Percentiles rank a stretch among this genome's conserved stretches.
Evolutionary conservation across 2,113 vertebrate genomes (phyloP).

Genomic region (Lepisosteus osseus): DNA sequence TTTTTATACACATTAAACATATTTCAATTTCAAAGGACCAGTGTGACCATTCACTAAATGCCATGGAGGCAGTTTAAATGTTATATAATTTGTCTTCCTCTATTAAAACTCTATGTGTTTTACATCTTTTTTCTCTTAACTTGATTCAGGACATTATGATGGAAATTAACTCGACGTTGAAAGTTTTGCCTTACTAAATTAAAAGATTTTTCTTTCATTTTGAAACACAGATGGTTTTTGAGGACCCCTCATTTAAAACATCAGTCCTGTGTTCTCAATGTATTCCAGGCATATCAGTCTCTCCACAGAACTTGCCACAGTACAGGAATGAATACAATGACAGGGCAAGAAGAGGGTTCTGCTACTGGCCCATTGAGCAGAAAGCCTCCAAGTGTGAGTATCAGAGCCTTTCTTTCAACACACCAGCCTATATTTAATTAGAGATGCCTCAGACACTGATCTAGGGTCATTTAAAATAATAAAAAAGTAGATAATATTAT

Average conservation of each 20-base stretch:
- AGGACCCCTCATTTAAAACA: not conserved
- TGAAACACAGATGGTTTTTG: too few species aligned
- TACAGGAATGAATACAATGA: constrained; percentile 50
- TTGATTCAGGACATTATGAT: not conserved
- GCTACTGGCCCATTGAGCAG: constrained; percentile 52
- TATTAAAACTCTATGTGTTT: not conserved
- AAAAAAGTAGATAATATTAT: too few species aligned
- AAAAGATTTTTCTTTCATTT: not conserved
- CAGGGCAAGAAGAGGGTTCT: constrained; percentile 43
- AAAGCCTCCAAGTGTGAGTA: constrained; percentile 36
- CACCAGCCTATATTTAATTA: too few species aligned
- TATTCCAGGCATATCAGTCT: not conserved
- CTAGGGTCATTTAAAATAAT: too few species aligned
- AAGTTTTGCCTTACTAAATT: constrained; percentile 5
- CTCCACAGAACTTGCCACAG: constrained; percentile 34
- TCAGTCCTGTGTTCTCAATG: constrained; percentile 23
- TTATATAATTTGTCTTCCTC: too few species aligned
- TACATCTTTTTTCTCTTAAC: constrained; percentile 27
- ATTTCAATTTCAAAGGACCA: too few species aligned
- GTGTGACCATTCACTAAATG: too few species aligned
- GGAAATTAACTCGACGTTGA: not conserved
- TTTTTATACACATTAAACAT: too few species aligned
- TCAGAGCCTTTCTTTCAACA: not conserved
- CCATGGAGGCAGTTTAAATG: too few species aligned
- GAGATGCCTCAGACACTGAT: too few species aligned